A percentile compares a stretch with the other conserved stretches of the same genome.
Conservation (phyloP, 2,888 invertebrate genomes). For the Erynnis tages region DNA sequence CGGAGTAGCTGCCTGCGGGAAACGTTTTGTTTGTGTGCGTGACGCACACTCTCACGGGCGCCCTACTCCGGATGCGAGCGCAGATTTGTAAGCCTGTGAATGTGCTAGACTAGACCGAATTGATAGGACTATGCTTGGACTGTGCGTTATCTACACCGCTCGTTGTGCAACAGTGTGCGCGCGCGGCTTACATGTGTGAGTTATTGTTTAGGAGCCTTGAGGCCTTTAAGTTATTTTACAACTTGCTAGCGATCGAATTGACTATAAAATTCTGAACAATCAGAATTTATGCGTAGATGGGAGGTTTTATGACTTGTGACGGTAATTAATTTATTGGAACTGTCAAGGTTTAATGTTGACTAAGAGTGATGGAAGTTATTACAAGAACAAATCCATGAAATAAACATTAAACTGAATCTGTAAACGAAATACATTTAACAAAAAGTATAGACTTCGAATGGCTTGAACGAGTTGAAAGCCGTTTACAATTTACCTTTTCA, state of each 20-base stretch:
- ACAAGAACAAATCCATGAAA: background rate
- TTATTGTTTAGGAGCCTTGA: constrained; percentile 53
- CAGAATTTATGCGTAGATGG: constrained; percentile 60
- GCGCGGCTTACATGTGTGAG: constrained; percentile 37
- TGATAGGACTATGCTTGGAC: too few species aligned
- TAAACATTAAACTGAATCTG: constrained; percentile 2
- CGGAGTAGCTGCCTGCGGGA: constrained; percentile 50
- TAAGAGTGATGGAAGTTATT: constrained; percentile 2
- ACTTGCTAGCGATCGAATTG: constrained; percentile 61
- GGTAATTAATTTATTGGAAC: constrained; percentile 61
- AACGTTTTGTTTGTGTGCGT: constrained; percentile 52
- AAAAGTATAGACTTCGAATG: background rate
- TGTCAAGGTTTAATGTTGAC: constrained; percentile 58
- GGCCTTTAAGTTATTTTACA: constrained; percentile 69
- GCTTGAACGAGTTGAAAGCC: too few species aligned
- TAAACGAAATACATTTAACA: background rate
- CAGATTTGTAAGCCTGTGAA: constrained; percentile 72
- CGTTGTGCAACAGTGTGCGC: constrained; percentile 50
- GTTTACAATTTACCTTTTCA: too few species aligned
- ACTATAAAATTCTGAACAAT: constrained; percentile 70
- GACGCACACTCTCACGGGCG: constrained; percentile 50
- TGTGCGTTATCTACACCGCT: constrained; percentile 59
- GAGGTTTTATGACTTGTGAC: constrained; percentile 51
- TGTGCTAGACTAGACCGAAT: constrained; percentile 69
- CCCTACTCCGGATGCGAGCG: constrained; percentile 77